Conservation (phyloP, 2,888 invertebrate species). For the Branchipolynoe longqiensis region DNA sequence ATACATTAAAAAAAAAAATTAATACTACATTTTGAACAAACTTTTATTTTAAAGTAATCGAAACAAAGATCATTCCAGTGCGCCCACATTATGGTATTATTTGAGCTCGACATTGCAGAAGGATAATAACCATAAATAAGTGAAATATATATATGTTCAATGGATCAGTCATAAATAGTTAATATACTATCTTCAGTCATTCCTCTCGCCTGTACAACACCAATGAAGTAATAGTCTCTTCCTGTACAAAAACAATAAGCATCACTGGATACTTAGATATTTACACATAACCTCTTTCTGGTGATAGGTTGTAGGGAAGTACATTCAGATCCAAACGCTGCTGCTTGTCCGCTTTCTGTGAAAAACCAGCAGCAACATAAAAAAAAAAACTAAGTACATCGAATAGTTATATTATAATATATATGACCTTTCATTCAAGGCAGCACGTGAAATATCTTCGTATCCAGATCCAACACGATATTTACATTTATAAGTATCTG, state of each 20-base stretch:
- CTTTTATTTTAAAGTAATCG: neutral
- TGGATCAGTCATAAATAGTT: constrained; percentile 31
- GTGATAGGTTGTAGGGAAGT: neutral
- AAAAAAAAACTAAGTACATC: too few relatives aligned
- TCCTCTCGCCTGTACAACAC: constrained; percentile 27
- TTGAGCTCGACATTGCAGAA: neutral
- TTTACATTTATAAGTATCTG: constrained; percentile 16
- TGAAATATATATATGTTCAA: constrained; percentile 1
- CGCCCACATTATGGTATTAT: neutral
- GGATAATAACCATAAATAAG: neutral
- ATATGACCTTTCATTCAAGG: too few relatives aligned
- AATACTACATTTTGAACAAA: neutral
- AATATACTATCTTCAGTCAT: constrained; percentile 30
- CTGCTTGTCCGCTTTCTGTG: too few relatives aligned
- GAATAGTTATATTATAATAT: too few relatives aligned
- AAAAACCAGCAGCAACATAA: too few relatives aligned
- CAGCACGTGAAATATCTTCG: too few relatives aligned
- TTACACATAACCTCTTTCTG: neutral
- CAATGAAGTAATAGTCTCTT: neutral
- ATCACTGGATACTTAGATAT: constrained; percentile 5
- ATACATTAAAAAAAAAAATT: neutral
- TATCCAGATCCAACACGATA: neutral
- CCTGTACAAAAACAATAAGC: constrained; percentile 10
- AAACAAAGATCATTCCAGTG: neutral
- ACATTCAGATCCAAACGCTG: too few relatives aligned